Evolutionary conservation across 2,113 vertebrate species (phyloP), one percentile per base, ranked within the genome.

Genomic region (Mohoua ochrocephala): DNA sequence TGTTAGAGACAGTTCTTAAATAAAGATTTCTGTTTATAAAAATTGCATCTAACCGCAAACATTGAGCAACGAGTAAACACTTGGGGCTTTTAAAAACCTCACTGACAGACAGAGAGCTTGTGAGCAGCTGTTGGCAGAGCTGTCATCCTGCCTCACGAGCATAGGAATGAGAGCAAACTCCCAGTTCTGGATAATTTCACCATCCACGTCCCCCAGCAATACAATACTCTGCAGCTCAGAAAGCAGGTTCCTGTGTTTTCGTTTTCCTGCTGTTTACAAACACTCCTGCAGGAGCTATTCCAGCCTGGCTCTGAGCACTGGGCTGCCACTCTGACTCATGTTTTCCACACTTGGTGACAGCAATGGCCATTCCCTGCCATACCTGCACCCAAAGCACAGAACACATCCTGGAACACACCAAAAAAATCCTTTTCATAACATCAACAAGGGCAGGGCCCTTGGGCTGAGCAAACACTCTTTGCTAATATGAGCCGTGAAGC

Each of bases 21-120:
- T 89, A 81, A 74, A 53, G n/a, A 50, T 57, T 79, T 89, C 27
- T 92, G 79, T 91, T 91, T 91, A 86, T 44, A 94, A 90, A 90
- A 88, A 82, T 23, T 14, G 53, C 76, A 59, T 53, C 76, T 63
- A 84, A 69, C 68, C 86, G 47, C 94, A 89, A 80, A 69, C 18
- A 53, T 0, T 85, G 59, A 76, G 70, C 70, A 84, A 54, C 0
- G 3, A 67, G 76, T 42, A 74, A 92, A 92, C 56, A 78, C 63
- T 74, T 6, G 1, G 35, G 42, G 91, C 47, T 78, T 92, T 74
- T 75, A 37, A 93, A 95, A 91, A 31, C 69, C 80, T 70, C 89
- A 10, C 20, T 2, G 33, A 80, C 77, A 91, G 84, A 80, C 74
- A 76, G 61, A 42, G 53, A 37, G 80, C 54, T 49, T 49, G 75